phyloP scores from a whole-genome alignment of 2,113 vertebrate genomes.

The Meles meles region DNA sequence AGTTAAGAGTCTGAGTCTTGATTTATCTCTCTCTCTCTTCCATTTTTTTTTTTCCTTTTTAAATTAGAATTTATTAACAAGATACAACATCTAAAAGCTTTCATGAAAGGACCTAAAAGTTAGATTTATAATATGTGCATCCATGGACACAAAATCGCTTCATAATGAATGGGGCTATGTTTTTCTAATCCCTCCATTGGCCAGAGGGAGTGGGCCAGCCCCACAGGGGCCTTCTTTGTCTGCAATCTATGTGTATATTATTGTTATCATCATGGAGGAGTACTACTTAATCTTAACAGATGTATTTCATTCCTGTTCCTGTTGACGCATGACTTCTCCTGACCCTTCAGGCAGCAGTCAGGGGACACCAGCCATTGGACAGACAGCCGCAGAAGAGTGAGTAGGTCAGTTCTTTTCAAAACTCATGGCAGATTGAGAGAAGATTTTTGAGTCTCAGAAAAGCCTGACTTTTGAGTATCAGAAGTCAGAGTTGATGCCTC shows the following conservation, averaged over 20 bases:
- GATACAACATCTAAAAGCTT: neutral
- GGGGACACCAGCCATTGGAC: neutral
- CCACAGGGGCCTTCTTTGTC: neutral
- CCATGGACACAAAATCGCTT: neutral
- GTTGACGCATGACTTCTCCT: neutral
- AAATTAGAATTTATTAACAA: neutral
- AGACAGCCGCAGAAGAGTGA: neutral
- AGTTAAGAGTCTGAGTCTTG: neutral
- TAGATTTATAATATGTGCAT: neutral
- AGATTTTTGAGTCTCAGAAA: neutral
- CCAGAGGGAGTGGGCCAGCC: neutral
- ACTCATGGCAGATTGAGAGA: neutral
- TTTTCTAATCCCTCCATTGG: neutral
- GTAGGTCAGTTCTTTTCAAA: neutral
- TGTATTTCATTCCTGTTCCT: neutral
- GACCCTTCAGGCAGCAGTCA: neutral
- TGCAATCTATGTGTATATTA: neutral
- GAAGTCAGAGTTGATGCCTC: neutral
- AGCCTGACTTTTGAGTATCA: neutral
- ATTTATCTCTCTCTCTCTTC: neutral
- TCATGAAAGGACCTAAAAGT: neutral
- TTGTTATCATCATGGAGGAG: neutral
- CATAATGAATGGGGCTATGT: neutral
- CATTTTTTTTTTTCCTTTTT: neutral
- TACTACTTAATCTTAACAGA: neutral